Conservation (phyloP, 2,797 vertebrate species). For the Pseudopleuronectes americanus region DNA sequence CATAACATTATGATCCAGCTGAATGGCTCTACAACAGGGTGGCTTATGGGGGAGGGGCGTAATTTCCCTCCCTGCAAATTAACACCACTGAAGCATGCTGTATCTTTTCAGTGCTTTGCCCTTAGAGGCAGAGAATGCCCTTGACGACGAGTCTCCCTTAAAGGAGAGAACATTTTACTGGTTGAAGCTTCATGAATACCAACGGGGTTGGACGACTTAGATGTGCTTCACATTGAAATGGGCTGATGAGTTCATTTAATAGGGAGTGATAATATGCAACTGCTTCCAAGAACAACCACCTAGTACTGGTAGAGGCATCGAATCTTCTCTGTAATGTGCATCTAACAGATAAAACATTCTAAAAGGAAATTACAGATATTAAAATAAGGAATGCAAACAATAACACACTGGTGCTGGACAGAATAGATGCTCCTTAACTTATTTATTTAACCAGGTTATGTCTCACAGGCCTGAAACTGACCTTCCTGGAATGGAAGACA, state of each 20-base stretch:
- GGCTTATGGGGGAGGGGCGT: conserved; percentile 16
- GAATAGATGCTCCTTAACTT: too few species aligned
- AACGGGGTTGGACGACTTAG: background rate
- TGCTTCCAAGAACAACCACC: background rate
- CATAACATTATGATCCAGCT: conserved; percentile 48
- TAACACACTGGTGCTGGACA: too few species aligned
- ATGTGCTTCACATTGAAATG: too few species aligned
- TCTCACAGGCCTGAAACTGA: too few species aligned
- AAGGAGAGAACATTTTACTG: conserved; percentile 19
- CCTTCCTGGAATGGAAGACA: too few species aligned
- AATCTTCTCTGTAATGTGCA: too few species aligned
- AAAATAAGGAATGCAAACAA: too few species aligned
- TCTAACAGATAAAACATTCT: too few species aligned
- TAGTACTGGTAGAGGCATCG: too few species aligned
- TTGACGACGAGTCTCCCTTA: conserved; percentile 37
- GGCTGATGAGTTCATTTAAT: conserved; percentile 6
- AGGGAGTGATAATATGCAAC: background rate
- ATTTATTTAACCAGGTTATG: too few species aligned
- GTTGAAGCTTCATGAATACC: background rate
- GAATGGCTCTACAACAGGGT: conserved; percentile 24
- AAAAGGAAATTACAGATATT: too few species aligned
- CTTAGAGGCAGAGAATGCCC: conserved; percentile 21
- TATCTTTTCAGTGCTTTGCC: conserved; percentile 25
- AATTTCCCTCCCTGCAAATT: conserved; percentile 51
- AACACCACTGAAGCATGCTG: conserved; percentile 33